phyloP scores from a whole-genome alignment of 2,797 vertebrate genomes.

The Oceanodroma leucorhoa region DNA sequence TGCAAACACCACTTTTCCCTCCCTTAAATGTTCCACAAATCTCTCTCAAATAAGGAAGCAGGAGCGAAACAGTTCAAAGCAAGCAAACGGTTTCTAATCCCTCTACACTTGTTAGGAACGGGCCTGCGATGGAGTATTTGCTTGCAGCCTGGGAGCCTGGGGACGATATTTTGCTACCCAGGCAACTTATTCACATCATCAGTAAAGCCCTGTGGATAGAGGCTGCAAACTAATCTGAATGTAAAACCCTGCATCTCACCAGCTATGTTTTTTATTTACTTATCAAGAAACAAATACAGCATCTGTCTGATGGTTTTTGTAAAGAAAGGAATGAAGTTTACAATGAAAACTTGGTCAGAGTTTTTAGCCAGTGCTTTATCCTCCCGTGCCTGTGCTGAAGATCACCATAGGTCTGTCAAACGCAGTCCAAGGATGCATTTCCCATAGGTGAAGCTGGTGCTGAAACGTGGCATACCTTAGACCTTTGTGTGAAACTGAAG shows the following conservation, averaged over 20 bases:
- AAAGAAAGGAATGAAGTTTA: not conserved
- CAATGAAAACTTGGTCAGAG: not conserved
- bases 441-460: not conserved
- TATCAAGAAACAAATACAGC: not conserved
- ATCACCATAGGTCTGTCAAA: not conserved
- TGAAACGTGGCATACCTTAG: not conserved
- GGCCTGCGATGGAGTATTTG: not conserved
- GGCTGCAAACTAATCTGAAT: not conserved
- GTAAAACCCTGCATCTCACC: not conserved
- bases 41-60: not conserved
- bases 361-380: not conserved
- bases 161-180: conserved; percentile 22
- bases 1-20: not conserved
- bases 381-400: not conserved
- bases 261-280: not conserved
- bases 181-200: conserved; percentile 25
- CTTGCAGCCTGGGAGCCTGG: not conserved
- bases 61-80: not conserved
- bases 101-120: not conserved
- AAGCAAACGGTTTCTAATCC: not conserved
- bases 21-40: not conserved
- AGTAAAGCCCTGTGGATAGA: not conserved
- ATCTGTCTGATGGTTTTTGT: not conserved
- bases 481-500: not conserved
- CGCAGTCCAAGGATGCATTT: not conserved